A percentile compares a stretch with the other conserved stretches of the same genome.
These are phyloP conservation scores for Falco concolor DNA, from an alignment of 2,797 vertebrate genomes.

Conservation along the genomic window DNA sequence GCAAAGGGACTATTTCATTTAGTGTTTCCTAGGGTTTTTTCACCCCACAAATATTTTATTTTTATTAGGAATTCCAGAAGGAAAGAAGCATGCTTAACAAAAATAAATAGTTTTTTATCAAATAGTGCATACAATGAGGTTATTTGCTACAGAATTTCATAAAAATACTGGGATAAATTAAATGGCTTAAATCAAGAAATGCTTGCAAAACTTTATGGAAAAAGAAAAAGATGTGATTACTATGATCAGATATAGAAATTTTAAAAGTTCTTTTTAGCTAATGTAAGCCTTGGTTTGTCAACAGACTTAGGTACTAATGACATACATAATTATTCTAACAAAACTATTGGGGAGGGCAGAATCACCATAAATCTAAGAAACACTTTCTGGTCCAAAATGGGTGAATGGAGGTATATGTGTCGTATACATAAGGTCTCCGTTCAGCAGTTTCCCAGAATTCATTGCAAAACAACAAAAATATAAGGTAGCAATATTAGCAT, in stretches of 20 bases:
- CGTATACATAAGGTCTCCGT: not conserved
- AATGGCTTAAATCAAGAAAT: slow-evolving; percentile 30
- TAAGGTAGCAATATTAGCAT: not conserved
- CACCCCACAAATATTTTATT: not conserved
- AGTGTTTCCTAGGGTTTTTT: not conserved
- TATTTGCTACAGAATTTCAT: slow-evolving; percentile 28
- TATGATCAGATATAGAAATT: slow-evolving; percentile 7
- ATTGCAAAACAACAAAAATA: slow-evolving; percentile 51
- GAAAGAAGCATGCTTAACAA: not conserved
- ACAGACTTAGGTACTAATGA: not conserved
- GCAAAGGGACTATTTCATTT: slow-evolving; percentile 31
- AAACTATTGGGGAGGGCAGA: not conserved
- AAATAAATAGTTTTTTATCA: slow-evolving; percentile 23
- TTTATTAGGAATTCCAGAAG: not conserved
- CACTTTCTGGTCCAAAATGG: not conserved
- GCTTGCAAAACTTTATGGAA: slow-evolving; percentile 32
- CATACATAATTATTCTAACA: not conserved
- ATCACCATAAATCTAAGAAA: slow-evolving; percentile 38
- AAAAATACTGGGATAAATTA: slow-evolving; percentile 13
- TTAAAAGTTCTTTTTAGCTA: not conserved
- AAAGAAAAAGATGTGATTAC: not conserved
- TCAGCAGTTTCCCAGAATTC: slow-evolving; percentile 42
- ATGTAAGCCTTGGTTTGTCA: slow-evolving; percentile 1
- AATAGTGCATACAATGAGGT: not conserved
- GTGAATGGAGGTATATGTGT: not conserved